Conservation (phyloP, 2,797 vertebrate genomes). For the Rhinogobio ventralis region DNA sequence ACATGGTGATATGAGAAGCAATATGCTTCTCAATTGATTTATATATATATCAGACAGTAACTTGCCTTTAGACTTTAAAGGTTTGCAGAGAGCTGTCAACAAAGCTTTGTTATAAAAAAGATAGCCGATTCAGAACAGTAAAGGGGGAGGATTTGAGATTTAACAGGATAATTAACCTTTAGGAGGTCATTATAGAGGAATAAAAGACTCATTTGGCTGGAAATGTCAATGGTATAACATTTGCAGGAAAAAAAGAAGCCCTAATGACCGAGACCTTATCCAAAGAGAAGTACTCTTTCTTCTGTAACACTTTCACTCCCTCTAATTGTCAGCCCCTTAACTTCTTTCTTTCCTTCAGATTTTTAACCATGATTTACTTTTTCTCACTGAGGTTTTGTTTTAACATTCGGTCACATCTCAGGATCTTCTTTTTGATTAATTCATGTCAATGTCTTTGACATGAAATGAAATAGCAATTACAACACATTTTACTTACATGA, state of each 20-base stretch:
- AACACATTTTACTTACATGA: not conserved
- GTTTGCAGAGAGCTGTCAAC: constrained; percentile 15
- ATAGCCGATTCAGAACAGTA: constrained; percentile 11
- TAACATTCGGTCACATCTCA: not conserved
- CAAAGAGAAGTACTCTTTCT: constrained; percentile 27
- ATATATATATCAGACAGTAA: not conserved
- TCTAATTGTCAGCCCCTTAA: constrained; percentile 18
- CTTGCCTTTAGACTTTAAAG: not conserved
- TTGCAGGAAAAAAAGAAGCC: constrained; percentile 20
- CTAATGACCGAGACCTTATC: constrained; percentile 48
- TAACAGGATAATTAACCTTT: constrained; percentile 43
- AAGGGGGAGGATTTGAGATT: constrained; percentile 16
- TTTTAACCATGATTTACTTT: constrained; percentile 6
- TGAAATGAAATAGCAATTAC: not conserved
- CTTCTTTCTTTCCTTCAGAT: not conserved
- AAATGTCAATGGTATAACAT: constrained; percentile 51
- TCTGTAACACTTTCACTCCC: constrained; percentile 5
- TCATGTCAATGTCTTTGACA: not conserved
- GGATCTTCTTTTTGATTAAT: not conserved
- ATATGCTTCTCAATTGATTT: constrained; percentile 1
- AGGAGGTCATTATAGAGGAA: constrained; percentile 39
- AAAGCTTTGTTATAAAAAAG: constrained; percentile 33
- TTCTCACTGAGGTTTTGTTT: constrained; percentile 4
- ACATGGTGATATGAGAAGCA: not conserved
- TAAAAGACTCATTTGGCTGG: constrained; percentile 39